phyloP scores from a whole-genome alignment of 2,888 invertebrate genomes.

The Polylopha cassiicola region DNA sequence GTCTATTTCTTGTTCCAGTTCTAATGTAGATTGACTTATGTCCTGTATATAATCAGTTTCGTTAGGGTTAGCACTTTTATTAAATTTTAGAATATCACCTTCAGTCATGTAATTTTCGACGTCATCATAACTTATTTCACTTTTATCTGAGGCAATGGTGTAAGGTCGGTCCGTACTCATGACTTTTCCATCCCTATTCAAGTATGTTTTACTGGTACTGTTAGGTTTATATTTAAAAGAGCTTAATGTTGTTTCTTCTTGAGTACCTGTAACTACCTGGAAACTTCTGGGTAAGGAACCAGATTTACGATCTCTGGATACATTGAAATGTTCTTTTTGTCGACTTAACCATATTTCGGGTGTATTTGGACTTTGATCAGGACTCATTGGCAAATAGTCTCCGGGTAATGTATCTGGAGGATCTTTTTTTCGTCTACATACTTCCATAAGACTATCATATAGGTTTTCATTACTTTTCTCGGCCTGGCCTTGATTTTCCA shows the following conservation, averaged over 20 bases:
- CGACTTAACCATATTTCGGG: slow-evolving; percentile 85
- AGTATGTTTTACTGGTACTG: slow-evolving; percentile 68
- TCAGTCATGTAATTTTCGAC: slow-evolving; percentile 78
- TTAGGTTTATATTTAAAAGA: slow-evolving; percentile 66
- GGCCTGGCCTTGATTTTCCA: slow-evolving; percentile 50
- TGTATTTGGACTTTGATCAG: slow-evolving; percentile 76
- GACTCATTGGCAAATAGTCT: slow-evolving; percentile 66
- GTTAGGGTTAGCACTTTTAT: slow-evolving; percentile 49
- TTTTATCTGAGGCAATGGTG: slow-evolving; percentile 84
- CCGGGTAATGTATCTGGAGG: slow-evolving; percentile 39
- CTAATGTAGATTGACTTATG: slow-evolving; percentile 69
- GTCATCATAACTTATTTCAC: slow-evolving; percentile 82
- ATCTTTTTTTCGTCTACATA: slow-evolving; percentile 60
- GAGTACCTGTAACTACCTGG: slow-evolving; percentile 79
- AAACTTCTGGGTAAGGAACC: slow-evolving; percentile 88
- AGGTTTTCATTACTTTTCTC: slow-evolving; percentile 46
- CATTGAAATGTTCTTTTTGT: slow-evolving; percentile 82
- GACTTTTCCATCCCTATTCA: slow-evolving; percentile 79
- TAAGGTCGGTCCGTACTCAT: slow-evolving; percentile 81
- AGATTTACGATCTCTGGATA: slow-evolving; percentile 81
- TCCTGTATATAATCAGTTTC: slow-evolving; percentile 56
- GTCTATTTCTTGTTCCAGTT: slow-evolving; percentile 71
- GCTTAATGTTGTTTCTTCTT: slow-evolving; percentile 60
- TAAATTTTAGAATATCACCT: slow-evolving; percentile 64
- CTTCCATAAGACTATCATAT: slow-evolving; percentile 63